Evolutionary conservation across 2,113 vertebrate species (phyloP), one percentile per base, ranked within the genome.

Genomic region (Atrichornis clamosus): DNA sequence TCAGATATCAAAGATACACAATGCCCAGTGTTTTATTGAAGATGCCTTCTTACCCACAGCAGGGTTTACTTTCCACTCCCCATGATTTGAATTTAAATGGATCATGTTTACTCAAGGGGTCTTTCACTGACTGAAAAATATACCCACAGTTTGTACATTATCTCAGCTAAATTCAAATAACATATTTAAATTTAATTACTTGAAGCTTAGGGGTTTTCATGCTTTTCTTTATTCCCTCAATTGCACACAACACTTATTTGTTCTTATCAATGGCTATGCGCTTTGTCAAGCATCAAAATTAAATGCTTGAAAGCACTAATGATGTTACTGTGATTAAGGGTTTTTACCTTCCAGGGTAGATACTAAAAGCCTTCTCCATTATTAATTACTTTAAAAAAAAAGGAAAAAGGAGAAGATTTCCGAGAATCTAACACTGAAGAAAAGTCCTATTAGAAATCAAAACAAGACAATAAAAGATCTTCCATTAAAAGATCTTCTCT

Each of bases 241-340:
- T 95, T 96, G 94, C 94, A 94, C 65, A 77, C 86, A 83, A 79
- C 75, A 75, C 90, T 96, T 97, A 97, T 94, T 97, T 97, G 94
- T 94, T 97, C 95, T 96, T 97, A 97, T 97, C 97, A 96, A 98
- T 97, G 97, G 94, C 97, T 95, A 93, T 89, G 96, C 6, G 41
- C 93, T 98, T 97, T 98, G 95, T 96, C 97, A 97, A 97, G 96
- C 94, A 97, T 97, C 96, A 97, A 97, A 97, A 98, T 98, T 97
- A 97, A 98, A 97, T 96, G 98, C 97, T 97, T 97, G 87, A 90
- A 95, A 97, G 95, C 95, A 96, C 97, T 97, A 98, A 98, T 97
- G 97, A 97, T 97, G 97, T 95, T 96, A 97, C 95, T 97, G 94
- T 98, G 97, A 98, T 97, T 96, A 98, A 97, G 80, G 90, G 93